Base-by-base conservation (phyloP, 2,113 vertebrate species). In the Petaurus breviceps region DNA sequence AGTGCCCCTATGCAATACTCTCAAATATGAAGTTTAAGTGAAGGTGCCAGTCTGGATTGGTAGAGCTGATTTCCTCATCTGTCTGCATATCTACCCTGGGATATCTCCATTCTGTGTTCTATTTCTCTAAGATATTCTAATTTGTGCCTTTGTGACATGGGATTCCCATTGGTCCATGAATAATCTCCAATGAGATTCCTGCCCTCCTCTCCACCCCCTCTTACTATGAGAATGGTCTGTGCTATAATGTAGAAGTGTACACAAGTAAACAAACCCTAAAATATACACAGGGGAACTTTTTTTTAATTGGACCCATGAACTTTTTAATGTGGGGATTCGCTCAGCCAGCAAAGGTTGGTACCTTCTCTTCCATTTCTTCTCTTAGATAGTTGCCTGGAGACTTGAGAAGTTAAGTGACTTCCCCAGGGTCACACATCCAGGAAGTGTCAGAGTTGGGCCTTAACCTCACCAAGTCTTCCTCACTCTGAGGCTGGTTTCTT, bases 91-190 rank as follows among this genome's bases (percentile, higher is more conserved):
- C 50, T 91, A 3, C 53, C 96, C 55, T 92, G 47, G 22, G 51
- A 52, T 97, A 50, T 97, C 43, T 91, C 94, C 55, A 55, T 0
- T 94, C 25, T 47, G 49, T 31, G 91, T 90, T 68, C 23, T 93
- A 28, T 47, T 95, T 94, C 61, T 43, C 46, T 95, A 94, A 93
- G 94, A 57, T n/a, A n/a, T 61, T 14, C 57, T n/a, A 31, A 0
- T 89, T 50, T 31, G 91, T 53, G 84, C 12, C 57, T 96, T 95
- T 95, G 54, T 55, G 31, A 95, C 55, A 68, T 90, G 49, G 25
- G 46, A 28, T 96, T 95, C 95, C 47, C 51, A 95, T 89, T 93
- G 37, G 94, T 95, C 61, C 94, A 91, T 50, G 92, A 95, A 96
- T 95, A 90, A 46, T 95, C 52, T 77, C 93, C 49, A 97, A 96